Conservation (phyloP, 1,140 invertebrate genomes). For the Pseudomyrmex cubaensis region DNA sequence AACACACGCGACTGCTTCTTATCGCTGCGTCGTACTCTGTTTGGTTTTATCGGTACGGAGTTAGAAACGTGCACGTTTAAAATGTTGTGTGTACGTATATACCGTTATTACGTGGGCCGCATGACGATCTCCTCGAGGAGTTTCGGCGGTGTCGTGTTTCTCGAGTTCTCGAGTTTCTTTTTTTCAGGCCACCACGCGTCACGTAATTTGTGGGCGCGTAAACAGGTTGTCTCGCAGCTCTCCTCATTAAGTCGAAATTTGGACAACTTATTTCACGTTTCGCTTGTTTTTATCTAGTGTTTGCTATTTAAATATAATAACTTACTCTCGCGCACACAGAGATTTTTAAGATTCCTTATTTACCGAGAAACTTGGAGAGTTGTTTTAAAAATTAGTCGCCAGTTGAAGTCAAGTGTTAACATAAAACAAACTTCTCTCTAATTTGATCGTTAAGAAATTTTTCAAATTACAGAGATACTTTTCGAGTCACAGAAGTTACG, state of each 20-base stretch:
- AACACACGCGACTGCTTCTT: not conserved
- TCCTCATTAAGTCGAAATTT: not conserved
- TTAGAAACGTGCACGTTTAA: slow-evolving; percentile 14
- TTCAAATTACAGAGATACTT: too few relatives aligned
- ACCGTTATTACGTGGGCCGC: slow-evolving; percentile 42
- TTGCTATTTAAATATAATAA: not conserved
- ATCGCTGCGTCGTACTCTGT: slow-evolving; percentile 19
- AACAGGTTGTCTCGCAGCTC: slow-evolving; percentile 6
- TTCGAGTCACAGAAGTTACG: too few relatives aligned
- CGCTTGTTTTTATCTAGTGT: not conserved
- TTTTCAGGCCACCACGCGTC: slow-evolving; percentile 13
- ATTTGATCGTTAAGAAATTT: too few relatives aligned
- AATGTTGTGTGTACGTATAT: slow-evolving; percentile 6
- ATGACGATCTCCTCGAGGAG: not conserved
- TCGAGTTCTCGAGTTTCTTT: slow-evolving; percentile 12
- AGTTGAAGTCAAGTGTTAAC: not conserved
- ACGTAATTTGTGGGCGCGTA: slow-evolving; percentile 24
- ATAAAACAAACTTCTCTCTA: not conserved
- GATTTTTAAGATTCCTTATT: too few relatives aligned
- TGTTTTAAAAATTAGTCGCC: too few relatives aligned
- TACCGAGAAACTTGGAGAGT: too few relatives aligned
- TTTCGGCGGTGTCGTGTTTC: slow-evolving; percentile 19
- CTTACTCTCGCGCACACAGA: too few relatives aligned
- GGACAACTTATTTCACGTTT: not conserved
- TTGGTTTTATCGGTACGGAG: slow-evolving; percentile 8